Percentiles rank a stretch among this genome's conserved stretches.
phyloP scores from a whole-genome alignment of 2,888 invertebrate species.

The Sarcophaga variegata region DNA sequence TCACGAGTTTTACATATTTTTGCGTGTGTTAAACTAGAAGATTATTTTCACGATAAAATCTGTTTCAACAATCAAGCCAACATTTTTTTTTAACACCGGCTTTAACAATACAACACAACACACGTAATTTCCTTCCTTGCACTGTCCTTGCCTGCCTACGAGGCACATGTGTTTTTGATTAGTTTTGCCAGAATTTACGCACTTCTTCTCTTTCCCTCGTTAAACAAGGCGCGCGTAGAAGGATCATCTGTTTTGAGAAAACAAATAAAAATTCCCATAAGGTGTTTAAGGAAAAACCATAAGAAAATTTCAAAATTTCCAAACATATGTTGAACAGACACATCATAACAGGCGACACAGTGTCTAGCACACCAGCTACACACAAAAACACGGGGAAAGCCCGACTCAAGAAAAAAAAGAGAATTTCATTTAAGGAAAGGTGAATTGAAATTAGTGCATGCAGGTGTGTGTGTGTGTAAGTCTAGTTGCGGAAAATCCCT shows the following conservation, averaged over 20 bases:
- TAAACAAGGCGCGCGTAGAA: conserved; percentile 51
- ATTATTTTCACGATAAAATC: too few relatives aligned
- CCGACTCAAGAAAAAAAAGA: conserved; percentile 52
- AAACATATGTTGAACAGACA: conserved; percentile 67
- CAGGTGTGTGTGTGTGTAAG: conserved; percentile 14
- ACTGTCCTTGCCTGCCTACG: background rate
- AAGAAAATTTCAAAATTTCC: conserved; percentile 46
- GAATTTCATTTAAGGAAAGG: conserved; percentile 71
- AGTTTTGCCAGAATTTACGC: conserved; percentile 16
- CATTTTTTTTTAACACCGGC: background rate
- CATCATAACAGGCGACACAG: conserved; percentile 71
- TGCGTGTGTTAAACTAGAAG: too few relatives aligned
- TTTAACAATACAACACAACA: conserved; percentile 2
- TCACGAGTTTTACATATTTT: too few relatives aligned
- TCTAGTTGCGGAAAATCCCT: conserved; percentile 73
- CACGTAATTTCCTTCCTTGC: conserved; percentile 56
- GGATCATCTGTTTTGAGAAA: conserved; percentile 19
- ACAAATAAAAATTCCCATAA: conserved; percentile 73
- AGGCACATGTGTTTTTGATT: conserved; percentile 8
- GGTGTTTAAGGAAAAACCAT: conserved; percentile 69
- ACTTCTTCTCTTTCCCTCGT: background rate
- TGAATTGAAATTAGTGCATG: background rate
- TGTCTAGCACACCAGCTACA: conserved; percentile 66
- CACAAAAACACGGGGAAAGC: conserved; percentile 36
- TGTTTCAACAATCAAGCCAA: too few relatives aligned